Base-by-base conservation (phyloP, 2,888 invertebrate species). In the Mesoligia furuncula region DNA sequence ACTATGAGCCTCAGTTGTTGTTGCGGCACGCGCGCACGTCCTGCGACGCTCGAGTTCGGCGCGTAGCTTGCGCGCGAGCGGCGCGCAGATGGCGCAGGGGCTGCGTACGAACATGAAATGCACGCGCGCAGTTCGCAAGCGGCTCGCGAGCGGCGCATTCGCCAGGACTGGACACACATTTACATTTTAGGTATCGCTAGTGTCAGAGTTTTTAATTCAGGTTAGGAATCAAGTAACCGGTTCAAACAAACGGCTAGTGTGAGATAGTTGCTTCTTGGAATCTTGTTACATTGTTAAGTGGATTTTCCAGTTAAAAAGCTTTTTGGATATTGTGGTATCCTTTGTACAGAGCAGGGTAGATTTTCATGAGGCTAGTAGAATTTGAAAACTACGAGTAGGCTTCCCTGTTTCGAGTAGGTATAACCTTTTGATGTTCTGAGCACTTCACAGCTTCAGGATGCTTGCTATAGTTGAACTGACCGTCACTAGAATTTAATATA, bases 151-250 rank as follows among this genome's bases (percentile, higher is more conserved):
- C n/a, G n/a, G n/a, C n/a, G n/a, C n/a, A n/a, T n/a, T n/a, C n/a
- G n/a, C n/a, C n/a, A n/a, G n/a, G n/a, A n/a, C n/a, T n/a, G n/a
- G n/a, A n/a, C n/a, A n/a, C n/a, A n/a, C n/a, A n/a, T n/a, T 67
- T 17, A 17, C 6, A 17, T 69, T 69, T 36, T 57, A n/a, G 7
- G 54, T 9, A 9, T 42, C 11, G 42, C 0, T n/a, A 69, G 24
- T 54, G 15, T 9, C n/a, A 9, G n/a, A 71, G 45, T 66, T 75
- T 81, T 77, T 70, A 48, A 79, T 76, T 79, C 62, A 66, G 48
- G 39, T 61, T 62, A 67, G 20, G 57, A 69, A 70, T 65, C 66
- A 75, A 77, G 20, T 67, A 66, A 51, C 64, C 31, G 13, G 39
- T 54, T 15, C 8, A 31, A 75, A 71, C n/a, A 69, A 78, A 31